Evolutionary conservation across 92 coral and sea anemone genomes (phyloP).

Genomic region (Pocillopora grandis): DNA sequence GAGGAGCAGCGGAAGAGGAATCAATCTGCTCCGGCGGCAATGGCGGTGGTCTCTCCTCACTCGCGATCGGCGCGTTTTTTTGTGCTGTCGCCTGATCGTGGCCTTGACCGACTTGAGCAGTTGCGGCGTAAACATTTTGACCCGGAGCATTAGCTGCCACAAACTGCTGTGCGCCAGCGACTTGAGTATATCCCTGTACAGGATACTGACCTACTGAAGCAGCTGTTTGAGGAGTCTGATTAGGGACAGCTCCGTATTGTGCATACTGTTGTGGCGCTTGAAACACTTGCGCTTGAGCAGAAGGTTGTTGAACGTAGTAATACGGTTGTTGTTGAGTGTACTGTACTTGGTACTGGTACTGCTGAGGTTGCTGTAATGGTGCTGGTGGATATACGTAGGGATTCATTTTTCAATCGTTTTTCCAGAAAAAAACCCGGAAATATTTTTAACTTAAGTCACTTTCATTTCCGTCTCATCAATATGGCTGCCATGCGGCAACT

Average conservation of each 20-base stretch:
- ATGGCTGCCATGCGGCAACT: slow-evolving; percentile 27
- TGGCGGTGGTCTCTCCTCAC: slow-evolving; percentile 48
- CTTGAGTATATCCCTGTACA: slow-evolving; percentile 34
- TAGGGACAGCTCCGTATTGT: slow-evolving; percentile 22
- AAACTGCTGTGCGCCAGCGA: slow-evolving; percentile 22
- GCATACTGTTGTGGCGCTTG: slow-evolving; percentile 35
- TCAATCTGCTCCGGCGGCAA: slow-evolving; percentile 37
- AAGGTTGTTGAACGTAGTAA: slow-evolving; percentile 55
- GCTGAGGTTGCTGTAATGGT: slow-evolving; percentile 72
- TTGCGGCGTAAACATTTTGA: slow-evolving; percentile 2
- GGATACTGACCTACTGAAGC: slow-evolving; percentile 53
- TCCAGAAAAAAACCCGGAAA: not conserved
- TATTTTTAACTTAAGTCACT: not conserved
- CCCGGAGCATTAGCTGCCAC: slow-evolving; percentile 4
- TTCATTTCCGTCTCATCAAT: not conserved
- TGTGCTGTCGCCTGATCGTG: slow-evolving; percentile 7
- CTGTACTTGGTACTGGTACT: slow-evolving; percentile 73
- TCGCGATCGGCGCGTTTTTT: slow-evolving; percentile 10
- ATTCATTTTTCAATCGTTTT: slow-evolving; percentile 56
- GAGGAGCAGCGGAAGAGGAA: slow-evolving; percentile 28
- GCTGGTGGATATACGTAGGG: slow-evolving; percentile 88
- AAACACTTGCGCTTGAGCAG: slow-evolving; percentile 42
- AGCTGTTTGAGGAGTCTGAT: slow-evolving; percentile 35
- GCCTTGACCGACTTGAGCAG: slow-evolving; percentile 16
- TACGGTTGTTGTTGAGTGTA: slow-evolving; percentile 64